Conservation (phyloP, 2,113 vertebrate species). For the Lasiurus borealis region DNA sequence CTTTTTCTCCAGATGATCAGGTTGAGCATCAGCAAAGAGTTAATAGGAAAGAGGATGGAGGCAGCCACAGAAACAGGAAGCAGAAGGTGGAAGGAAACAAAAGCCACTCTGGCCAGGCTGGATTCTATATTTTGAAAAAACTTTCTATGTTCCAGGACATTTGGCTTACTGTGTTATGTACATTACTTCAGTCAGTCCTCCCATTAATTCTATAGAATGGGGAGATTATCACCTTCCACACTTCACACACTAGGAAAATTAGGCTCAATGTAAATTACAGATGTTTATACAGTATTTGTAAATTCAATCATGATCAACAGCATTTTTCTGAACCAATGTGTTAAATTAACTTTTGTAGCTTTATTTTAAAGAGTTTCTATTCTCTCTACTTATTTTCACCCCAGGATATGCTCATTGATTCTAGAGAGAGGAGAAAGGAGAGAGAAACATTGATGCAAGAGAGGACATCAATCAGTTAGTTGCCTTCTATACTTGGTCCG, state of each 20-base stretch:
- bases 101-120: not conserved
- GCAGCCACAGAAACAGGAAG: not conserved
- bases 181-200: not conserved
- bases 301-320: not conserved
- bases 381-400: not conserved
- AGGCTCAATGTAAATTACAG: not conserved
- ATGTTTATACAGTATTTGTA: not conserved
- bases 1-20: not conserved
- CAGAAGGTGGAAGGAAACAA: not conserved
- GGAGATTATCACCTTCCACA: not conserved
- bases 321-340: constrained; percentile 5
- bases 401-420: not conserved
- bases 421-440: not conserved
- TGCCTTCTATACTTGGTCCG: not conserved
- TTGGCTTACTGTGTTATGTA: not conserved
- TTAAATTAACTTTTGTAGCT: not conserved
- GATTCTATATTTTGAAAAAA: constrained; percentile 1
- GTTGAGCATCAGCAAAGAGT: not conserved
- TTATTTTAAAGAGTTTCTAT: not conserved
- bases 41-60: not conserved
- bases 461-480: not conserved
- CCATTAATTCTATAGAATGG: not conserved
- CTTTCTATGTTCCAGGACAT: too few relatives aligned
- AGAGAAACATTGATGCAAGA: not conserved
- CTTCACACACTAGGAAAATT: not conserved